Evolutionary conservation across 2,797 vertebrate species (phyloP).

Genomic region (Propithecus perrieri): DNA sequence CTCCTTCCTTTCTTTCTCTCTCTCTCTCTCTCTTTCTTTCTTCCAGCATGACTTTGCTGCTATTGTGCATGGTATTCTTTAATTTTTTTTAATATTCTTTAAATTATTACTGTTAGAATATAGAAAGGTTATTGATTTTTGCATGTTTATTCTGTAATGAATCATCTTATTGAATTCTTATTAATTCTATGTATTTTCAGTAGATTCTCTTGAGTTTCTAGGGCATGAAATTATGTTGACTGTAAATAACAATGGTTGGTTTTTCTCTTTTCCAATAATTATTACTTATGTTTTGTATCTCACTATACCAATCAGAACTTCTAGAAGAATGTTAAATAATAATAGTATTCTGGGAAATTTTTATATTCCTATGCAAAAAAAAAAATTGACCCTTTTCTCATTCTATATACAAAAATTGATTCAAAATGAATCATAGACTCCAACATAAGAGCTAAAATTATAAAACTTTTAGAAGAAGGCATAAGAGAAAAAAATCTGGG

Average conservation of each 20-base stretch:
- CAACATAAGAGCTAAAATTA: background rate
- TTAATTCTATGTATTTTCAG: conserved; percentile 4
- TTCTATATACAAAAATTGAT: background rate
- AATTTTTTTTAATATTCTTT: conserved; percentile 1
- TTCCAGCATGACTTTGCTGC: background rate
- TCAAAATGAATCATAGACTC: conserved; percentile 9
- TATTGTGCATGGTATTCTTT: background rate
- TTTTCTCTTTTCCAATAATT: conserved; percentile 12
- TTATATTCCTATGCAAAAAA: conserved; percentile 34
- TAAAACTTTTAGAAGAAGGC: conserved; percentile 11
- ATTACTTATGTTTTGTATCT: background rate
- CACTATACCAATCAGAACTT: background rate
- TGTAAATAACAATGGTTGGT: background rate
- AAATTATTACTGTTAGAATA: conserved; percentile 3
- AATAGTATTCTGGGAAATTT: conserved; percentile 7
- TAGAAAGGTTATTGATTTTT: conserved; percentile 49
- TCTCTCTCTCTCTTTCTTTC: background rate
- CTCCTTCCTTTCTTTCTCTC: background rate
- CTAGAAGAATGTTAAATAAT: background rate
- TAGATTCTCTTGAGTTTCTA: background rate
- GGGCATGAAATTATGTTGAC: background rate
- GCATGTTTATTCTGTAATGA: background rate
- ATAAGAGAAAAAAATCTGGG: background rate
- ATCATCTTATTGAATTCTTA: conserved; percentile 30
- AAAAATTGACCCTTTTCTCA: background rate